These are phyloP conservation scores for Napeogenes inachia DNA, from an alignment of 2,888 invertebrate genomes.

Conservation along the genomic window DNA sequence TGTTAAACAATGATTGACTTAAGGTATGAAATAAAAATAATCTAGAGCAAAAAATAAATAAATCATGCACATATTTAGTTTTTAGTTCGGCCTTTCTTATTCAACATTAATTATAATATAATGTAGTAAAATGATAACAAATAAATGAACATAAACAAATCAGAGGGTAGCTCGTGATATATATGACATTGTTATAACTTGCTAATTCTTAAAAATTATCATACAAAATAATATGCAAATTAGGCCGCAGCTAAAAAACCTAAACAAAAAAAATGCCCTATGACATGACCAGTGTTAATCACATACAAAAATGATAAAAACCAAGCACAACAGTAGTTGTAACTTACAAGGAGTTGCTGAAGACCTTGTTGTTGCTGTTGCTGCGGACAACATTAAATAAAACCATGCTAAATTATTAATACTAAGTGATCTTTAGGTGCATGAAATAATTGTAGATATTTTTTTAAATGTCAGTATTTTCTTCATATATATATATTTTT, in stretches of 20 bases:
- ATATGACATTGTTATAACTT: not conserved
- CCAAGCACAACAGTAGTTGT: slow-evolving; percentile 55
- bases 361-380: slow-evolving; percentile 95
- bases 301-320: slow-evolving; percentile 55
- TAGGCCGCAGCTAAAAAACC: slow-evolving; percentile 9
- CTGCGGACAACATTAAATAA: slow-evolving; percentile 77
- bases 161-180: not conserved
- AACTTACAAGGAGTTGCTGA: slow-evolving; percentile 94
- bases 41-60: slow-evolving; percentile 1
- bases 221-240: slow-evolving; percentile 5
- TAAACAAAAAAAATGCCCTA: slow-evolving; percentile 19
- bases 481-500: not conserved
- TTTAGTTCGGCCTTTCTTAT: too few relatives aligned
- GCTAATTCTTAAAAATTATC: too few relatives aligned
- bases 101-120: too few relatives aligned
- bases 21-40: not conserved
- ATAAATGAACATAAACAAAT: not conserved
- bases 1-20: not conserved
- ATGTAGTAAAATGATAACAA: not conserved
- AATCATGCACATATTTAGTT: slow-evolving; percentile 1
- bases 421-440: slow-evolving; percentile 8
- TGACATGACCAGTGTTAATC: slow-evolving; percentile 41
- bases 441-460: not conserved
- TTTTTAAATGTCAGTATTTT: not conserved
- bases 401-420: slow-evolving; percentile 34